Evolutionary conservation across 2,888 invertebrate genomes (phyloP), one percentile per base, ranked within the genome.

Genomic region (Rhimphoctona megacephalus): DNA sequence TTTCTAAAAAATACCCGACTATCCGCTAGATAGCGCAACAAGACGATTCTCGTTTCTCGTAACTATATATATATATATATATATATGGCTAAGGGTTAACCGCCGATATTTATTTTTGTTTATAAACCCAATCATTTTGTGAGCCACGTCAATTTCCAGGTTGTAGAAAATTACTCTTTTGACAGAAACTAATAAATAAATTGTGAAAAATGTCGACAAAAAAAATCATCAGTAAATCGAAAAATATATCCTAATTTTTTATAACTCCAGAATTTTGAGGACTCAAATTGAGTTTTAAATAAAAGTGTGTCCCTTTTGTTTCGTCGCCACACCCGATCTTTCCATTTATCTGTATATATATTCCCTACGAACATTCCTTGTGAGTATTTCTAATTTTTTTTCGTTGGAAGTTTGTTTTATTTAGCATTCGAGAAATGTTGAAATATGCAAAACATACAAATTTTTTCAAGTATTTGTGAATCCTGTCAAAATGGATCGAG

Each of bases 351-450:
- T 77, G 54, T 85, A 49, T 46, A 22, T 30, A 66, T 66, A 77
- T 81, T 83, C 61, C 61, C 61, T 49, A 17, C 30, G 77, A 86
- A 83, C 83, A 72, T 77, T 86, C 72, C 83, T 70, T 57, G 86
- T 86, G 86, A 86, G 86, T 86, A 86, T 83, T 78, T 61, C 77
- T 76, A 5, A 57, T 76, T 79, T 54, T 54, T n/a, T 77, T 22
- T 73, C 39, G 5, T 76, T 46, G 61, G 11, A 14, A 36, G 64
- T 67, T 30, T 14, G 36, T 64, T 36, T n/a, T 4, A 11, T 54
- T 43, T 25, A 33, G n/a, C 49, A 36, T 2, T 36, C 11, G 36
- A 22, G 5, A 57, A 25, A 25, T 70, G n/a, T 49, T 14, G 30
- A 30, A 17, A 61, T 61, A 17, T 61, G 30, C 30, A 17, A 30